Percentiles rank a stretch among this genome's conserved stretches.
Conservation (phyloP, 2,113 vertebrate genomes). For the Diadophis punctatus region DNA sequence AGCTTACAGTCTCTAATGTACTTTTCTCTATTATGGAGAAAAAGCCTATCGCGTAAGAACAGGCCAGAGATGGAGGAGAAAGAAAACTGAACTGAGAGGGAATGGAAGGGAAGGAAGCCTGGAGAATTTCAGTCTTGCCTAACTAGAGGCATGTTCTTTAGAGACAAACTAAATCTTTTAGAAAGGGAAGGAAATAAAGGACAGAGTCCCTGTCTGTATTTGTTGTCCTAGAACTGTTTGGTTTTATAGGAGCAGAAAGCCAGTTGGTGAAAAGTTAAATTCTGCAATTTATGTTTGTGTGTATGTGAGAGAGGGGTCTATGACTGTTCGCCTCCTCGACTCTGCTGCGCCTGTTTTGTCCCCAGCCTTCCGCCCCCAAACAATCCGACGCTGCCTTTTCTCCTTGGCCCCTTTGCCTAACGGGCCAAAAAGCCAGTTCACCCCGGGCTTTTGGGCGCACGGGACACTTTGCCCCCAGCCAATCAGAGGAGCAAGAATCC, state of each 20-base stretch:
- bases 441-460: too few relatives aligned
- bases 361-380: too few relatives aligned
- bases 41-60: background rate
- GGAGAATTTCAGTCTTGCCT: background rate
- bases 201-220: background rate
- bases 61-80: background rate
- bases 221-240: background rate
- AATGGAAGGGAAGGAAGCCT: background rate
- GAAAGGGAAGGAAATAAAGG: background rate
- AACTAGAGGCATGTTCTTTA: background rate
- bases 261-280: background rate
- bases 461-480: too few relatives aligned
- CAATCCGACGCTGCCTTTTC: too few relatives aligned
- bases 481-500: too few relatives aligned
- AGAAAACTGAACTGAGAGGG: background rate
- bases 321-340: too few relatives aligned
- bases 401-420: too few relatives aligned
- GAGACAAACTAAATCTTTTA: background rate
- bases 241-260: background rate
- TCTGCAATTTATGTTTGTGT: background rate
- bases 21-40: background rate
- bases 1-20: background rate
- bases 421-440: too few relatives aligned
- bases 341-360: too few relatives aligned
- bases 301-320: too few relatives aligned